Base-by-base conservation (phyloP, 2,888 invertebrate species). In the Cecidostiba fungosa region DNA sequence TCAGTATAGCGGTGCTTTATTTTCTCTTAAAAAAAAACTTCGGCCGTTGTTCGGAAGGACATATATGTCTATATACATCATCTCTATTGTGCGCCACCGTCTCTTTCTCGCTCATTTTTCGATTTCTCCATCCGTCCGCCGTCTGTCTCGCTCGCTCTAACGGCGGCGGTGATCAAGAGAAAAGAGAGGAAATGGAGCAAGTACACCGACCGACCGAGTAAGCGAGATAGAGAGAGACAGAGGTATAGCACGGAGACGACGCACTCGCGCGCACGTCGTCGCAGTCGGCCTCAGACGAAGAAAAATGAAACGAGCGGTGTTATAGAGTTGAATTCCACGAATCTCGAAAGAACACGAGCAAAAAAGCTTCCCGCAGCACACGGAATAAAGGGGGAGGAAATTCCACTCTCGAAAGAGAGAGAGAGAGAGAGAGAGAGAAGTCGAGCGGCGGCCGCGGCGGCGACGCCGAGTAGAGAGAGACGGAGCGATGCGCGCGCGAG, bases 351-450 rank as follows among this genome's bases (percentile, higher is more conserved):
- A 12, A 32, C 3, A 23, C 19, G 59, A 26, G 66, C 29, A 29
- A 14, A 54, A 29, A 66, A 29, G 3, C 62, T 62, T 3, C 6
- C 8, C 10, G 23, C 54, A 59, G 23, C n/a, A 59, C n/a, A n/a
- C 6, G 6, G 74, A 82, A 70, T 32, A 70, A 74, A 79, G 70
- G 39, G 85, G 82, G 82, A 82, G 82, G 69, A 79, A 82, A 85
- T 85, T 85, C 82, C 79, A 69, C 73, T 82, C 74, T 69, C 76
- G 26, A n/a, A n/a, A n/a, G n/a, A n/a, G n/a, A n/a, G n/a, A n/a
- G n/a, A n/a, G n/a, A n/a, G n/a, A n/a, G n/a, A n/a, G n/a, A n/a
- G n/a, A n/a, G n/a, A 76, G 80, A 43, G 32, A 82, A 79, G 50
- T 59, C 80, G 84, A 50, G 85, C 78, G 78, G 36, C 59, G 59